Evolutionary conservation across 2,888 invertebrate genomes (phyloP).

Genomic region (Corythucha ciliata): DNA sequence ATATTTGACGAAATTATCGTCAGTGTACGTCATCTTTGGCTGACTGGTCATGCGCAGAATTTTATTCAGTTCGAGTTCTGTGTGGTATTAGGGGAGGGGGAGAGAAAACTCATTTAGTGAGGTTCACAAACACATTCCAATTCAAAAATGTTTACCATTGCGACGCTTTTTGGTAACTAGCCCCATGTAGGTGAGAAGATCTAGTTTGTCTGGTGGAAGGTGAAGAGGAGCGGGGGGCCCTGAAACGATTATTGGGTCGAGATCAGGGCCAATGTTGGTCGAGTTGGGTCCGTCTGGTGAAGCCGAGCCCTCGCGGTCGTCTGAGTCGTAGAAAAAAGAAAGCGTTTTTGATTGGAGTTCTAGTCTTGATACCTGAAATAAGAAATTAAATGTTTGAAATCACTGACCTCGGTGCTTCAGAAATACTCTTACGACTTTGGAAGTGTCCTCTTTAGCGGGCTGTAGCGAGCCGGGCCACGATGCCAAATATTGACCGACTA

Average conservation of each 20-base stretch:
- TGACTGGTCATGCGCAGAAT: conserved; percentile 48
- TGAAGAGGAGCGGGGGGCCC: conserved; percentile 47
- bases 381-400: too few species aligned
- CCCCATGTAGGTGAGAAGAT: conserved; percentile 54
- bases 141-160: conserved; percentile 15
- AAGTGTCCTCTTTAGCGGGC: too few species aligned
- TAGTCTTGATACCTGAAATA: too few species aligned
- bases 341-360: conserved; percentile 25
- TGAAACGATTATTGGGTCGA: conserved; percentile 39
- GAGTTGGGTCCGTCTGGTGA: conserved; percentile 20
- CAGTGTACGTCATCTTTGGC: conserved; percentile 41
- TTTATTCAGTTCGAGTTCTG: conserved; percentile 50
- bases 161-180: conserved; percentile 45
- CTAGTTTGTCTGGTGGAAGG: conserved; percentile 46
- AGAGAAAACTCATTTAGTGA: conserved; percentile 3
- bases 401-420: too few species aligned
- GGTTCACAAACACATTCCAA: not conserved
- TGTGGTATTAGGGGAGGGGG: conserved; percentile 28
- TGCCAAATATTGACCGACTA: too few species aligned
- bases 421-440: too few species aligned
- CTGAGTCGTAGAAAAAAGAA: conserved; percentile 8
- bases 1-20: conserved; percentile 39
- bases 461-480: too few species aligned
- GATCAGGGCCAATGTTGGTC: conserved; percentile 37
- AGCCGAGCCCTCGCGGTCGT: conserved; percentile 10